Conservation (phyloP, 1,140 invertebrate species). For the Penaeus chinensis region DNA sequence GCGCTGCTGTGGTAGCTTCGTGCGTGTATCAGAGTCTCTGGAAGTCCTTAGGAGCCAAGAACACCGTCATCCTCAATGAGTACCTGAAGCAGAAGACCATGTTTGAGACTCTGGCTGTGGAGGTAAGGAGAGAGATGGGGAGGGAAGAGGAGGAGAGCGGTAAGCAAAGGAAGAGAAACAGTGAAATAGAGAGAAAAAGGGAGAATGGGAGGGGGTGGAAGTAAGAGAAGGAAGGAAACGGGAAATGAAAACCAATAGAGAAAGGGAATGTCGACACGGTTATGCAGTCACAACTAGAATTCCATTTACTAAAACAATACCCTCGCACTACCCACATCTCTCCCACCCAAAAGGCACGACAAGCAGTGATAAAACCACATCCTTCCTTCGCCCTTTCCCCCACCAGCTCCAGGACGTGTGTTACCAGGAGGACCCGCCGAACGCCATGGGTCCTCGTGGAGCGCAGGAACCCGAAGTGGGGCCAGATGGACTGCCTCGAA, state of each 20-base stretch:
- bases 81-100: conserved; percentile 27
- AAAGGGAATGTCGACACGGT: no score
- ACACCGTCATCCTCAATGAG: conserved; percentile 62
- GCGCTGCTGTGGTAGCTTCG: conserved; percentile 59
- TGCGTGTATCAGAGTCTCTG: conserved; percentile 35
- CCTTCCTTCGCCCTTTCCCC: background rate
- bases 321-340: no score
- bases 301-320: no score
- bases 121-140: conserved; percentile 5
- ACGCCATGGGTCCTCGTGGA: conserved; percentile 64
- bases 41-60: conserved; percentile 59
- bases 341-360: no score
- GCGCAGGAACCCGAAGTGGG: conserved; percentile 63
- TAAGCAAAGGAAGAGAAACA: no score
- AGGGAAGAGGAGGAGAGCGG: no score
- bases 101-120: conserved; percentile 42
- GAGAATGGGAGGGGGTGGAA: no score
- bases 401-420: conserved; percentile 43
- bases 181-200: no score
- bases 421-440: conserved; percentile 50
- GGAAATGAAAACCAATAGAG: no score
- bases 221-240: no score
- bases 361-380: no score
- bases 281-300: no score
- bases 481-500: conserved; percentile 58